Evolutionary conservation across 2,797 vertebrate genomes (phyloP), one percentile per base, ranked within the genome.

Genomic region (Anguilla anguilla): DNA sequence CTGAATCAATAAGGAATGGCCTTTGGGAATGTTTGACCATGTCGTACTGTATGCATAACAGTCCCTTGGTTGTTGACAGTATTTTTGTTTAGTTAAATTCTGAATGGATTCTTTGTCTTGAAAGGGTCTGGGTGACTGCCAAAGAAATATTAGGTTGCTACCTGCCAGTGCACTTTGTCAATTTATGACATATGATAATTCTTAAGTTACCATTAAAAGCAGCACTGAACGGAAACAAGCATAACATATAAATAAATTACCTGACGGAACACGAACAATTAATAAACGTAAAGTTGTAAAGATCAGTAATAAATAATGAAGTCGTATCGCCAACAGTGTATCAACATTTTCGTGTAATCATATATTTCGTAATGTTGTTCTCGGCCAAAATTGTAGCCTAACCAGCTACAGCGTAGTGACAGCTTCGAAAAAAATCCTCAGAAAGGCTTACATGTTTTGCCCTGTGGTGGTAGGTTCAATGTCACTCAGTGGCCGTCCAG

Each of bases 381-480:
- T 22, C 7, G 77, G 35, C 39, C 79, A 82, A 25, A 49, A 46
- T n/a, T 25, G 22, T 82, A 25, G 51, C 2, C 5, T 82, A 25
- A 82, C 2, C 5, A 49, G 19, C 13, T n/a, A 46, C 2, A 84
- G n/a, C 53, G 31, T 13, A 55, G n/a, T 55, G 15, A 57, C 11
- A 55, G 46, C 53, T 3, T 3, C 5, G 13, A 39, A 15, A 84
- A 31, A 53, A 84, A 84, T 51, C 81, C 3, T 51, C 82, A 57
- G 19, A 85, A 55, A 84, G 25, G 53, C 82, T 84, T 49, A 84
- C 82, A 13, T 84, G 82, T 57, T 84, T 55, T 57, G 49, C 53
- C 82, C n/a, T 31, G 82, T 84, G 82, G 49, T 84, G 46, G 10
- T n/a, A 15, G 28, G 61, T 43, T 67, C 59, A 69, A 85, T 85